A percentile compares a stretch with the other conserved stretches of the same genome.
These are phyloP conservation scores for Triops cancriformis DNA, from an alignment of 1,140 invertebrate genomes.

Conservation along the genomic window DNA sequence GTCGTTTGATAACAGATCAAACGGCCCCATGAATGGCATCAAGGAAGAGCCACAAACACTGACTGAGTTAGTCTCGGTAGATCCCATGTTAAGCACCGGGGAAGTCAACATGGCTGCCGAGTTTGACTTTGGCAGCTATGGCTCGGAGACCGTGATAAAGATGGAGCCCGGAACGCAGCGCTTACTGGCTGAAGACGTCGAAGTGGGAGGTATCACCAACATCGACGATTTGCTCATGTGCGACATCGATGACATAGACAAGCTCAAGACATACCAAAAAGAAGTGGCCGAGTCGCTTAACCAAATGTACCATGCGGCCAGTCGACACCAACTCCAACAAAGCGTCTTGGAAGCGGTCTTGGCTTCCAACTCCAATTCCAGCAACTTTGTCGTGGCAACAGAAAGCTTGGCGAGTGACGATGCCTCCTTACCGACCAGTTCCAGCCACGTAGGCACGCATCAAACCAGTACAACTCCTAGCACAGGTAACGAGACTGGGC, in stretches of 20 bases:
- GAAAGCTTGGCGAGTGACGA: neutral
- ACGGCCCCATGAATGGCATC: neutral
- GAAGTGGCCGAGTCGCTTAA: conserved; percentile 37
- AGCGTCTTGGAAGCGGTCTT: conserved; percentile 4
- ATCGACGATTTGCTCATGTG: conserved; percentile 25
- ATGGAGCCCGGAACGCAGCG: neutral
- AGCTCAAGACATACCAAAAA: conserved; percentile 47
- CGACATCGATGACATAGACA: conserved; percentile 55
- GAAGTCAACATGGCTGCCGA: neutral
- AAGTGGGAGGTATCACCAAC: conserved; percentile 2
- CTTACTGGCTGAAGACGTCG: neutral
- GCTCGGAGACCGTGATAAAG: neutral
- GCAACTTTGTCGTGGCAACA: neutral
- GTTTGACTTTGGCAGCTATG: neutral
- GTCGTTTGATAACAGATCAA: neutral
- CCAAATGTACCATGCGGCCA: conserved; percentile 21
- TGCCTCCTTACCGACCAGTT: neutral
- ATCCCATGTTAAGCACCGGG: neutral
- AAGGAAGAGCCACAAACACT: neutral
- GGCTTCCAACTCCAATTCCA: conserved; percentile 5
- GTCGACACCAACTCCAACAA: neutral
- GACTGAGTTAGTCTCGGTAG: neutral
- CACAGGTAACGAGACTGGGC: neutral
- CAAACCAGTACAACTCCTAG: neutral
- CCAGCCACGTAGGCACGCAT: neutral